These are phyloP conservation scores for Helostoma temminkii DNA, from an alignment of 2,797 vertebrate genomes.

Conservation along the genomic window DNA sequence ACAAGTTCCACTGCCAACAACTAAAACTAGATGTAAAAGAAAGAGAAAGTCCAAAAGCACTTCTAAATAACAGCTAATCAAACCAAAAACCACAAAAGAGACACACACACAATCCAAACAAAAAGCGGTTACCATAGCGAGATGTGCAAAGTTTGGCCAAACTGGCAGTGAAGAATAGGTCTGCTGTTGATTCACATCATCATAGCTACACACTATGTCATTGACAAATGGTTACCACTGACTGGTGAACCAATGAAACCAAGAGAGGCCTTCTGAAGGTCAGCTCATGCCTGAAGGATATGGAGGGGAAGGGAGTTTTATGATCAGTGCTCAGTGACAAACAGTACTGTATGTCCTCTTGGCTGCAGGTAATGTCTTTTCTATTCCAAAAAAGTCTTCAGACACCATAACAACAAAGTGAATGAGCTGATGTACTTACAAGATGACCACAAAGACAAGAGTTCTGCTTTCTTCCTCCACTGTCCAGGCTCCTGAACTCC, in stretches of 20 bases:
- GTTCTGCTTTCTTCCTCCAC: slow-evolving; percentile 12
- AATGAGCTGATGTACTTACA: slow-evolving; percentile 45
- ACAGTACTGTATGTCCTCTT: no score
- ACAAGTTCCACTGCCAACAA: slow-evolving; percentile 4
- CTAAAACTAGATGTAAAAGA: neutral
- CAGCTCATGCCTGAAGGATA: slow-evolving; percentile 17
- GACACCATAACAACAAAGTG: neutral
- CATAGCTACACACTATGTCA: slow-evolving; percentile 49
- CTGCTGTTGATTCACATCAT: slow-evolving; percentile 52
- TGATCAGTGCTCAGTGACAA: slow-evolving; percentile 6
- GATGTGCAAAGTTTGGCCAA: slow-evolving; percentile 37
- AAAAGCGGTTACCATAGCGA: slow-evolving; percentile 35
- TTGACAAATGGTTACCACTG: slow-evolving; percentile 37
- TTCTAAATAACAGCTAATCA: slow-evolving; percentile 17
- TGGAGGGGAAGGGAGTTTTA: neutral
- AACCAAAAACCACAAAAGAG: neutral
- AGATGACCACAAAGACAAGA: slow-evolving; percentile 17
- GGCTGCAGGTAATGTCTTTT: no score
- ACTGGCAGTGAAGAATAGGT: no score
- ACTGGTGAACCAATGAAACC: slow-evolving; percentile 22
- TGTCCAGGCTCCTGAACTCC: slow-evolving; percentile 10
- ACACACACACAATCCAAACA: slow-evolving; percentile 19
- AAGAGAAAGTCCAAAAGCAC: neutral
- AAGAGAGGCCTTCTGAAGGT: slow-evolving; percentile 12
- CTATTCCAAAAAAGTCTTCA: slow-evolving; percentile 11